Conservation (phyloP, 2,113 vertebrate genomes). For the Psettodes erumei region DNA sequence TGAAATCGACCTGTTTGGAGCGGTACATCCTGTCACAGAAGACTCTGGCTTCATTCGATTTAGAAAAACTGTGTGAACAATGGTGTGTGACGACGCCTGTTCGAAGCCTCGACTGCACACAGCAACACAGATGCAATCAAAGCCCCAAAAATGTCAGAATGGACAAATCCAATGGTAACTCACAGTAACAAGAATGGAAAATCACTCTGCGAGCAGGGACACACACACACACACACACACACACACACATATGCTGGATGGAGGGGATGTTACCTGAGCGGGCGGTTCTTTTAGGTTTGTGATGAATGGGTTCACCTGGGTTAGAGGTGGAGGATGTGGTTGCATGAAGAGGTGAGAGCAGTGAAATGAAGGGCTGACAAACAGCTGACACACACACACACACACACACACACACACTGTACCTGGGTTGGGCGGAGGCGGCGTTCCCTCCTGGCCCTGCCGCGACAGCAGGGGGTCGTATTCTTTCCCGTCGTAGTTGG, state of each 20-base stretch:
- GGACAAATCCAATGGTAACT: background rate
- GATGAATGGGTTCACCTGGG: slow-evolving; percentile 92
- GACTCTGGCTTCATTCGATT: background rate
- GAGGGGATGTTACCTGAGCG: slow-evolving; percentile 88
- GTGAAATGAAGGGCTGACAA: slow-evolving; percentile 44
- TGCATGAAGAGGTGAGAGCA: slow-evolving; percentile 57
- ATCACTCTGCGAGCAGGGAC: slow-evolving; percentile 2
- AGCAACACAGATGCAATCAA: background rate
- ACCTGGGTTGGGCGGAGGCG: slow-evolving; percentile 90
- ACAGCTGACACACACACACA: background rate
- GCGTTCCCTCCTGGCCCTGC: slow-evolving; percentile 91
- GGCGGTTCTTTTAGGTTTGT: slow-evolving; percentile 89
- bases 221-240: slow-evolving; percentile 15
- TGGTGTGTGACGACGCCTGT: background rate
- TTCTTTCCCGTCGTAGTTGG: slow-evolving; percentile 97
- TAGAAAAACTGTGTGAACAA: background rate
- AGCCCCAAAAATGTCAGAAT: background rate
- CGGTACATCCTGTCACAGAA: background rate
- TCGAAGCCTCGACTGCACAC: background rate
- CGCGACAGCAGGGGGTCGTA: slow-evolving; percentile 92
- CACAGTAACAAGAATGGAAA: slow-evolving; percentile 11
- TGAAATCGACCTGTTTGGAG: background rate
- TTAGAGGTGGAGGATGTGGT: slow-evolving; percentile 83
- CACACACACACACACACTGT: background rate
- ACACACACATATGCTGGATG: slow-evolving; percentile 30